These are phyloP conservation scores for Drosophila mimetica DNA, from an alignment of 2,888 invertebrate genomes.

Conservation along the genomic window DNA sequence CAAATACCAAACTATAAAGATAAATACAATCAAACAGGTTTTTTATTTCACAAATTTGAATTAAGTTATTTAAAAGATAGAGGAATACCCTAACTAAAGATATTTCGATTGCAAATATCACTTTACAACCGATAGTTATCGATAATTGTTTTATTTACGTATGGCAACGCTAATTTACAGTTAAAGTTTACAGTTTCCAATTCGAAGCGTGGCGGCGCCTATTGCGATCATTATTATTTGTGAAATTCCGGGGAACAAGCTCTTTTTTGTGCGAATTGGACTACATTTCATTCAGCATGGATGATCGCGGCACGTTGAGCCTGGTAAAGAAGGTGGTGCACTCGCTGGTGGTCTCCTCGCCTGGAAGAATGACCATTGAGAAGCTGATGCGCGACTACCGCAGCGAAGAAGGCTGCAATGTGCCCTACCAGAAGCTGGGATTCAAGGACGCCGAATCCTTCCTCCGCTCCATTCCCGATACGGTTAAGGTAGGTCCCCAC, in stretches of 20 bases:
- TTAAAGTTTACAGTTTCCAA: neutral
- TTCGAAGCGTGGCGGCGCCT: neutral
- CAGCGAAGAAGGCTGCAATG: slow-evolving; percentile 60
- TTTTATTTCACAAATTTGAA: too few species aligned
- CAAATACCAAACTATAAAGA: too few species aligned
- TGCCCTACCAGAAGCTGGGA: slow-evolving; percentile 72
- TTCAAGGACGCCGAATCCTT: slow-evolving; percentile 72
- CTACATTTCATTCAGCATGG: slow-evolving; percentile 6
- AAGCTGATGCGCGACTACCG: slow-evolving; percentile 69
- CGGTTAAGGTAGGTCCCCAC: slow-evolving; percentile 57
- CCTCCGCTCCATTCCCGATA: slow-evolving; percentile 74
- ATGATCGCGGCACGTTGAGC: neutral
- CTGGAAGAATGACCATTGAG: slow-evolving; percentile 67
- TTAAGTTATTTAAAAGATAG: too few species aligned
- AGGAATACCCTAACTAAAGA: too few species aligned
- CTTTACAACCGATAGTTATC: too few species aligned
- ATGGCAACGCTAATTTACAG: slow-evolving; percentile 2
- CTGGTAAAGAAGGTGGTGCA: slow-evolving; percentile 74
- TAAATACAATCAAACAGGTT: too few species aligned
- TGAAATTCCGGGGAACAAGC: neutral
- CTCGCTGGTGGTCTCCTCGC: slow-evolving; percentile 76
- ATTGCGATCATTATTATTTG: neutral
- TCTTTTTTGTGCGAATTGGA: neutral
- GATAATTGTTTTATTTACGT: too few species aligned
- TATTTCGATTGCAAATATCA: too few species aligned